These are phyloP conservation scores for Athene cunicularia DNA, from an alignment of 2,113 vertebrate genomes.

Conservation along the genomic window DNA sequence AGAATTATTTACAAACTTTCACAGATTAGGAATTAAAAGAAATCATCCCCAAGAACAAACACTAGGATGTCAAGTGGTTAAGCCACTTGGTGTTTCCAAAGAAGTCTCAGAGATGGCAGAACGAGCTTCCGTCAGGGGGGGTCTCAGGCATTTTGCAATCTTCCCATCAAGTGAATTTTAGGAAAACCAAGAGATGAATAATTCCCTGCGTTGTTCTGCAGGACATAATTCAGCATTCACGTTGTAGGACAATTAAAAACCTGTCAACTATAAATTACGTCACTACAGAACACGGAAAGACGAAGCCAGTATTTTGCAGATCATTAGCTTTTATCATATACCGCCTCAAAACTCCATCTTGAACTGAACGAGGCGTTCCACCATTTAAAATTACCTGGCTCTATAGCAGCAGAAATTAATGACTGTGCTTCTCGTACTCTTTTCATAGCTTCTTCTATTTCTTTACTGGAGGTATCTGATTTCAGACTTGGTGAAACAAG, in stretches of 20 bases:
- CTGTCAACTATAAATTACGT: not conserved
- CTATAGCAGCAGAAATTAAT: conserved; percentile 96
- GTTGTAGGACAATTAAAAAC: not conserved
- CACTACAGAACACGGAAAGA: not conserved
- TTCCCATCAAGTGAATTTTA: not conserved
- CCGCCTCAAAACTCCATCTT: not conserved
- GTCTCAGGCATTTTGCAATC: not conserved
- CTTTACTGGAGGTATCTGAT: conserved; percentile 93
- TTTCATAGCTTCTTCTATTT: conserved; percentile 99
- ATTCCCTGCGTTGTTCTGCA: not conserved
- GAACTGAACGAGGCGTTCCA: not conserved
- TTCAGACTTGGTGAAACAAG: conserved; percentile 91
- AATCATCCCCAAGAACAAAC: not conserved
- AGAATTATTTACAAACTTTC: not conserved
- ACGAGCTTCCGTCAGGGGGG: too few relatives aligned
- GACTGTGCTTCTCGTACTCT: conserved; percentile 97
- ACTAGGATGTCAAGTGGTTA: not conserved
- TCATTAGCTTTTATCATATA: accelerated
- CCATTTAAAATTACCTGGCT: conserved; percentile 84
- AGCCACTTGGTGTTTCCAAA: not conserved
- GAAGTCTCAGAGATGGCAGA: not conserved
- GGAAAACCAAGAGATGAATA: not conserved
- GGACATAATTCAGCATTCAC: not conserved
- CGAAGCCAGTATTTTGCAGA: accelerated
- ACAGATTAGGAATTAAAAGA: not conserved